Percentiles rank a stretch among this genome's conserved stretches.
These are phyloP conservation scores for Microtus pennsylvanicus DNA, from an alignment of 2,113 vertebrate genomes.

Conservation along the genomic window DNA sequence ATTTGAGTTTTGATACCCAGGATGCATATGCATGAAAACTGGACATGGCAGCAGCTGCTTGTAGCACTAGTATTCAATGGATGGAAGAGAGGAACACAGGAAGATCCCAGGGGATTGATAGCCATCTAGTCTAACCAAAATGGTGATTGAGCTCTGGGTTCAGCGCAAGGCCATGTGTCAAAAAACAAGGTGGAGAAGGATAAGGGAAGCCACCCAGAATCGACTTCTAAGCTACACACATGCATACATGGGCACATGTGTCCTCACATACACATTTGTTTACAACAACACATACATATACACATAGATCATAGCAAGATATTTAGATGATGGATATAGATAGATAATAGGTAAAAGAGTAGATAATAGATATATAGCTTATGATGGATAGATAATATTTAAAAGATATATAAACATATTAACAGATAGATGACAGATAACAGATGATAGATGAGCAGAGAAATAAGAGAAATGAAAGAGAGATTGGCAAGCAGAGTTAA, in stretches of 20 bases:
- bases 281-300: not conserved
- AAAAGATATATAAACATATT: not conserved
- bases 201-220: not conserved
- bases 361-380: not conserved
- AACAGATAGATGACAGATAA: not conserved
- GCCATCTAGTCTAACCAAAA: not conserved
- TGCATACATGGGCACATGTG: not conserved
- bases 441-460: not conserved
- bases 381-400: not conserved
- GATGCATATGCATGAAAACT: not conserved
- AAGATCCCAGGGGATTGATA: not conserved
- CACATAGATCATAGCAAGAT: not conserved
- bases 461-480: not conserved
- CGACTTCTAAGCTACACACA: not conserved
- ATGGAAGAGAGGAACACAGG: not conserved
- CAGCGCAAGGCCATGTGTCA: not conserved
- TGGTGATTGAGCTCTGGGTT: not conserved
- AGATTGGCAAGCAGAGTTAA: not conserved
- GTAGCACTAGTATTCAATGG: not conserved
- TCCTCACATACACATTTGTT: not conserved
- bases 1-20: not conserved
- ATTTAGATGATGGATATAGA: not conserved
- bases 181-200: not conserved
- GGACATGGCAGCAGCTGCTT: not conserved
- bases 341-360: not conserved